phyloP scores from a whole-genome alignment of 2,113 vertebrate species.

The Girardinichthys multiradiatus region DNA sequence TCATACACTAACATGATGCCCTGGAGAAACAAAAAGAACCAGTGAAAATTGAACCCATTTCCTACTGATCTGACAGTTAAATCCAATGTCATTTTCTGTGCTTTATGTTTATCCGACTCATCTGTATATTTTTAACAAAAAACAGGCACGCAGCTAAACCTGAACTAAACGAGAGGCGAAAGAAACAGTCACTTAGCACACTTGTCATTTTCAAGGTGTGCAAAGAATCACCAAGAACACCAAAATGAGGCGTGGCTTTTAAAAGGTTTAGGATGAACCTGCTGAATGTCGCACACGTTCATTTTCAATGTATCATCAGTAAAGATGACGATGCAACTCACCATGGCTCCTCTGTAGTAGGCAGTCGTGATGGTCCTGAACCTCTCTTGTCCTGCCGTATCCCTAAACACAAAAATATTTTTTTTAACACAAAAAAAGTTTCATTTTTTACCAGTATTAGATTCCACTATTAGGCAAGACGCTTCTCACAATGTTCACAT shows the following conservation, averaged over 20 bases:
- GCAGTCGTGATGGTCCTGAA: slow-evolving; percentile 97
- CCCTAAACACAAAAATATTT: slow-evolving; percentile 77
- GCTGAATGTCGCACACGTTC: background rate
- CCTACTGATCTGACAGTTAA: background rate
- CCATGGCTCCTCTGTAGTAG: slow-evolving; percentile 97
- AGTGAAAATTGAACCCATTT: background rate
- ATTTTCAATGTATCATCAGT: background rate
- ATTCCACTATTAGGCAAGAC: background rate
- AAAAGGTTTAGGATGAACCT: background rate
- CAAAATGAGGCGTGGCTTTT: slow-evolving; percentile 36
- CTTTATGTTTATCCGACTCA: no score
- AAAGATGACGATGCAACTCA: slow-evolving; percentile 61
- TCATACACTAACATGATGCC: slow-evolving; percentile 97
- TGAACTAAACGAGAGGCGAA: slow-evolving; percentile 20
- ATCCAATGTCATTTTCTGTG: background rate
- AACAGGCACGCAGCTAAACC: slow-evolving; percentile 25
- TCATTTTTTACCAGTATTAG: background rate
- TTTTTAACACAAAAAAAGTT: background rate
- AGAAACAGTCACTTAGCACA: background rate
- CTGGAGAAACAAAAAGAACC: slow-evolving; percentile 61
- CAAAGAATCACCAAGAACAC: slow-evolving; percentile 9
- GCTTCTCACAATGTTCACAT: background rate
- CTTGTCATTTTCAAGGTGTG: slow-evolving; percentile 8
- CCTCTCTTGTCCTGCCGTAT: slow-evolving; percentile 94
- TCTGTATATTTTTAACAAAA: background rate